phyloP scores from a whole-genome alignment of 2,113 vertebrate species.

The Isurus oxyrinchus region DNA sequence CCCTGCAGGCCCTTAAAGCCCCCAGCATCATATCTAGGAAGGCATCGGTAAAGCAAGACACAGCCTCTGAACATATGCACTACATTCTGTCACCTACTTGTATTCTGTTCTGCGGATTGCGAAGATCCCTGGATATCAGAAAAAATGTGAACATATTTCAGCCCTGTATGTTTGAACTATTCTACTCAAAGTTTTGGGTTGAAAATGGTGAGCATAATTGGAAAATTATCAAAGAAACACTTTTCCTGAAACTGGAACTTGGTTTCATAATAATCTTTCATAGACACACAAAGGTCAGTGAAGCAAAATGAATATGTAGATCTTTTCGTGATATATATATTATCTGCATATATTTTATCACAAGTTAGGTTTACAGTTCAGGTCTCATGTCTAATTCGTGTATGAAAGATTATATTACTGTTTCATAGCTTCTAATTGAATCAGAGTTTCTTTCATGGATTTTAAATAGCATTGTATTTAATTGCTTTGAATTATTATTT shows the following conservation, averaged over 20 bases:
- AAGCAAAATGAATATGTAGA: neutral
- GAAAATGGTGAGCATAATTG: neutral
- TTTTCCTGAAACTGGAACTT: slow-evolving; percentile 1
- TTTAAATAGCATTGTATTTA: slow-evolving; percentile 18
- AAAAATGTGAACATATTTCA: slow-evolving; percentile 3
- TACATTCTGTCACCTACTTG: neutral
- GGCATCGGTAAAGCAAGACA: neutral
- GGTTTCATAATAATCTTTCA: neutral
- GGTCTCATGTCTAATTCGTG: neutral
- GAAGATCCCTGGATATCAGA: neutral
- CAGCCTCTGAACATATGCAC: neutral
- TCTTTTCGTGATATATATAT: neutral
- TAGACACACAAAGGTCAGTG: neutral
- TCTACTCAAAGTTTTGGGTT: neutral
- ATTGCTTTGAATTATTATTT: slow-evolving; percentile 20
- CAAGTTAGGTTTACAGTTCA: neutral
- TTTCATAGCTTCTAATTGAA: neutral
- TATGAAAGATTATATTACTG: neutral
- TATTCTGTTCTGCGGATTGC: neutral
- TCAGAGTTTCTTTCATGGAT: neutral
- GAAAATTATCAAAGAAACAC: neutral
- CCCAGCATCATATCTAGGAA: neutral
- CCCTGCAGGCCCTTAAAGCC: neutral
- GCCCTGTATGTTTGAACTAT: neutral
- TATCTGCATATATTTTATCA: neutral